phyloP scores from a whole-genome alignment of 1,140 invertebrate species.

The Sesamia nonagrioides region DNA sequence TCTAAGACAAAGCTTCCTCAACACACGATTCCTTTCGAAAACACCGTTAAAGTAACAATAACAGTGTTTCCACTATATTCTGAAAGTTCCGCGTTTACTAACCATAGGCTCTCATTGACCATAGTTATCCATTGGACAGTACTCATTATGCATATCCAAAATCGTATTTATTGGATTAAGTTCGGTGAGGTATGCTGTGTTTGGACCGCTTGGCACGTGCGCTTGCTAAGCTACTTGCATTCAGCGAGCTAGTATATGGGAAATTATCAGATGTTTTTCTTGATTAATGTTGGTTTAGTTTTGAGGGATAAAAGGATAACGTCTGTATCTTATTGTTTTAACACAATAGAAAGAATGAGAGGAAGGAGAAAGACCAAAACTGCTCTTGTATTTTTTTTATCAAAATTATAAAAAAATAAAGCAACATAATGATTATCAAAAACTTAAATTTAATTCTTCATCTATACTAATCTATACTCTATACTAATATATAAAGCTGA shows the following conservation, averaged over 20 bases:
- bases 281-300: not conserved
- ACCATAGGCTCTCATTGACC: conserved; percentile 41
- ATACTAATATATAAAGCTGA: too few species aligned
- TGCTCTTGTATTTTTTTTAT: too few species aligned
- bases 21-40: conserved; percentile 19
- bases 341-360: too few species aligned
- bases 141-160: conserved; percentile 50
- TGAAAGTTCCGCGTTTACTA: conserved; percentile 46
- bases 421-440: too few species aligned
- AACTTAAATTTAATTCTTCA: too few species aligned
- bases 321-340: too few species aligned
- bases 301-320: too few species aligned
- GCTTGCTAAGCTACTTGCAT: conserved; percentile 17
- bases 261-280: conserved; percentile 5
- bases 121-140: conserved; percentile 39
- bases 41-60: conserved; percentile 22
- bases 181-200: conserved; percentile 39
- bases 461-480: too few species aligned
- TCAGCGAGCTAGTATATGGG: conserved; percentile 4
- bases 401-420: too few species aligned
- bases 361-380: too few species aligned
- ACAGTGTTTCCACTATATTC: conserved; percentile 22
- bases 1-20: not conserved
- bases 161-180: conserved; percentile 44
- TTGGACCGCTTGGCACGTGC: conserved; percentile 32